These are phyloP conservation scores for Empidonax traillii DNA, from an alignment of 2,113 vertebrate species.

Conservation along the genomic window DNA sequence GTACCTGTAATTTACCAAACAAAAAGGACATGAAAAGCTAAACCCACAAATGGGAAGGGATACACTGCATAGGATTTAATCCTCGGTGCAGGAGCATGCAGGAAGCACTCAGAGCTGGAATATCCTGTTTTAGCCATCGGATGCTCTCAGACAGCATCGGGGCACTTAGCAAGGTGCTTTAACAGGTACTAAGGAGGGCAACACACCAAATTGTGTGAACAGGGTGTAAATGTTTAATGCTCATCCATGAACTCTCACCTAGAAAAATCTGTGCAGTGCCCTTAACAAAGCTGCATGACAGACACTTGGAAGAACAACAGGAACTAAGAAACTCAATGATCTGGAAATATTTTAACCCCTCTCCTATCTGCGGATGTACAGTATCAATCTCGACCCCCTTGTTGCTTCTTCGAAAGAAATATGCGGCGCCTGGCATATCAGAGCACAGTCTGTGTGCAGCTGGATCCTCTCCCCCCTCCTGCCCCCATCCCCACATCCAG, in stretches of 20 bases:
- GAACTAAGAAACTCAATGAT: neutral
- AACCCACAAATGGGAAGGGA: conserved; percentile 31
- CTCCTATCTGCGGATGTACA: neutral
- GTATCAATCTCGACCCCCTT: neutral
- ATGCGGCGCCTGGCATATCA: rapidly evolving
- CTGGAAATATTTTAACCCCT: conserved; percentile 24
- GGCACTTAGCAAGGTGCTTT: neutral
- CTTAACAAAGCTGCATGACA: neutral
- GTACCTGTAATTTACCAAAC: conserved; percentile 57
- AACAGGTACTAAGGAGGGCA: neutral
- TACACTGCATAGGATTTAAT: neutral
- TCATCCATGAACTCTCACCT: neutral
- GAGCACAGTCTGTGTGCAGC: neutral
- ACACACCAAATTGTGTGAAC: neutral
- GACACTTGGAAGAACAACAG: neutral
- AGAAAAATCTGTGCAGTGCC: neutral
- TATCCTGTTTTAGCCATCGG: neutral
- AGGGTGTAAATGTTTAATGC: neutral
- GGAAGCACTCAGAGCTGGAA: neutral
- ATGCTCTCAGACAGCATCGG: neutral
- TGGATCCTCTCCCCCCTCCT: neutral
- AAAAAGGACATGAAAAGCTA: conserved; percentile 45
- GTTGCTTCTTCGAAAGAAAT: neutral
- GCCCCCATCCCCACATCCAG: no score
- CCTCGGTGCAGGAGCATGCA: neutral